Evolutionary conservation across 2,797 vertebrate genomes (phyloP).

Genomic region (Pristis pectinata): DNA sequence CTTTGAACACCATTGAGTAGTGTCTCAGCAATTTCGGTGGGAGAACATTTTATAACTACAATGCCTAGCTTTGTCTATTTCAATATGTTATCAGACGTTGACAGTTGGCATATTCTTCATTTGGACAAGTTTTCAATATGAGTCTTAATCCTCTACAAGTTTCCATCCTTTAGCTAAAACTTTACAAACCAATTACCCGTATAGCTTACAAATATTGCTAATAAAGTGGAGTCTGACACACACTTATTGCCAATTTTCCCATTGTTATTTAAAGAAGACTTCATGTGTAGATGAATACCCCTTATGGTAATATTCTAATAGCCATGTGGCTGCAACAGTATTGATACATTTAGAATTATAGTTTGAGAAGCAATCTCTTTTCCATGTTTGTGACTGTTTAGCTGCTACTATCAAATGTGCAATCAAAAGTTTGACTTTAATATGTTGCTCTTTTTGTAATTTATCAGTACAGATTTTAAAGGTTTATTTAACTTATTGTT

Average conservation of each 20-base stretch:
- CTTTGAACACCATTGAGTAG: conserved; percentile 64
- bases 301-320: conserved; percentile 52
- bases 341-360: conserved; percentile 71
- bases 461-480: conserved; percentile 54
- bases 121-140: conserved; percentile 42
- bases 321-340: conserved; percentile 66
- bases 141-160: conserved; percentile 56
- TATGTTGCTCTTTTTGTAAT: conserved; percentile 62
- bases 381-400: conserved; percentile 76
- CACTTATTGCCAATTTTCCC: conserved; percentile 28
- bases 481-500: conserved; percentile 51
- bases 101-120: conserved; percentile 49
- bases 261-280: conserved; percentile 50
- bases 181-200: not conserved
- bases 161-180: conserved; percentile 50
- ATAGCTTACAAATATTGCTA: conserved; percentile 28
- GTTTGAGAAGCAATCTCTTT: conserved; percentile 66
- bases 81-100: conserved; percentile 47
- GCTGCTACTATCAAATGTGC: conserved; percentile 76
- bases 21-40: conserved; percentile 67
- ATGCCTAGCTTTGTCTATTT: conserved; percentile 46
- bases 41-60: conserved; percentile 41
- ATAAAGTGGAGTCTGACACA: conserved; percentile 34
- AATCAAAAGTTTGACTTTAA: conserved; percentile 62
- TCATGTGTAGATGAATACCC: conserved; percentile 48